Percentiles rank a stretch among this genome's conserved stretches.
Conservation (phyloP, 1,140 invertebrate species). For the Portunus trituberculatus region DNA sequence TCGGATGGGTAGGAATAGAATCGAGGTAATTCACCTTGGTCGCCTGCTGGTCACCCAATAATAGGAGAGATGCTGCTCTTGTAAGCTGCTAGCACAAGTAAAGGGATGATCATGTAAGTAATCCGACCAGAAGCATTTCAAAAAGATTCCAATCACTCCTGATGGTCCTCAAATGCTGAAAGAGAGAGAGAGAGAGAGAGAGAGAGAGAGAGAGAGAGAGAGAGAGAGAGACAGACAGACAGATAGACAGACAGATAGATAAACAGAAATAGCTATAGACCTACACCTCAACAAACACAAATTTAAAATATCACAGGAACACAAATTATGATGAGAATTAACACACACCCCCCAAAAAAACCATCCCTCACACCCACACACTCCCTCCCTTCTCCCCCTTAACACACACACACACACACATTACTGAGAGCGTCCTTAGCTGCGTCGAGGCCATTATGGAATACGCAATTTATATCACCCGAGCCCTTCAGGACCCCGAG, state of each 20-base stretch:
- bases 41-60: too few relatives aligned
- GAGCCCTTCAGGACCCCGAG: background rate
- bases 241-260: background rate
- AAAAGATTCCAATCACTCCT: background rate
- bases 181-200: background rate
- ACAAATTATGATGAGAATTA: background rate
- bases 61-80: background rate
- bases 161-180: background rate
- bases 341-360: too few relatives aligned
- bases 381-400: background rate
- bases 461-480: background rate
- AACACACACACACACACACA: background rate
- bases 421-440: background rate
- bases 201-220: too few relatives aligned
- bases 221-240: background rate
- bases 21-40: background rate
- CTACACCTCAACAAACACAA: background rate
- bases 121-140: background rate
- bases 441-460: background rate
- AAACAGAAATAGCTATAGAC: background rate
- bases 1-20: background rate
- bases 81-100: background rate
- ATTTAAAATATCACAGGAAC: background rate
- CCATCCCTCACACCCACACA: too few relatives aligned
- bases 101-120: background rate